phyloP scores from a whole-genome alignment of 2,888 invertebrate genomes.

The Panopea generosa region DNA sequence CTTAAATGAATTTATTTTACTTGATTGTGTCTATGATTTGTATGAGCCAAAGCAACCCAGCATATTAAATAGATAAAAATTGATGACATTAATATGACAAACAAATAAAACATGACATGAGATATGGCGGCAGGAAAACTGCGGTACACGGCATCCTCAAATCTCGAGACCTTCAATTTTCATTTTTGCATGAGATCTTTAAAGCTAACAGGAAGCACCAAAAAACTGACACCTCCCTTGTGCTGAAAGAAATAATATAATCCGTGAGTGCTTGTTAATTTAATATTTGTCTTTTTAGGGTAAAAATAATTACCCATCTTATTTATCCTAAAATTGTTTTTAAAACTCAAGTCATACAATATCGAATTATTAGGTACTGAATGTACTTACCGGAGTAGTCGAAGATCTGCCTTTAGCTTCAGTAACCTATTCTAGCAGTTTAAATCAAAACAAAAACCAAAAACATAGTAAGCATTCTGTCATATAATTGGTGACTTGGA shows the following conservation, averaged over 20 bases:
- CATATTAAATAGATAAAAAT: neutral
- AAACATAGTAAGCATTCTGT: neutral
- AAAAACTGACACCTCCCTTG: conserved; percentile 43
- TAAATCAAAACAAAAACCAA: neutral
- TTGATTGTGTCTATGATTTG: no score
- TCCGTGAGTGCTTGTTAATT: conserved; percentile 8
- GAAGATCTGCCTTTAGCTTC: no score
- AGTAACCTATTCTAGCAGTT: neutral
- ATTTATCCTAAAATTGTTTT: neutral
- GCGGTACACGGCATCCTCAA: conserved; percentile 11
- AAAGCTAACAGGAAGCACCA: conserved; percentile 54
- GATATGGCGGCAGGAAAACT: conserved; percentile 10
- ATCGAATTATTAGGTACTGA: neutral
- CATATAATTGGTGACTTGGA: neutral
- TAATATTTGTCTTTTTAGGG: neutral
- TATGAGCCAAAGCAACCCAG: conserved; percentile 52
- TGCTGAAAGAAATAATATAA: conserved; percentile 58
- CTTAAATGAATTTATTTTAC: no score
- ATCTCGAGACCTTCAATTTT: no score
- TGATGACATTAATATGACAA: neutral
- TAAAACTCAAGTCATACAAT: neutral
- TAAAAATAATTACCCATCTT: neutral
- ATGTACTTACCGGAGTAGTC: no score
- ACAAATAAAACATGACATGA: neutral
- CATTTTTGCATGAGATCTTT: conserved; percentile 47